Percentiles rank a stretch among this genome's conserved stretches.
phyloP scores from a whole-genome alignment of 2,113 vertebrate genomes.

The Poecilia latipinna region DNA sequence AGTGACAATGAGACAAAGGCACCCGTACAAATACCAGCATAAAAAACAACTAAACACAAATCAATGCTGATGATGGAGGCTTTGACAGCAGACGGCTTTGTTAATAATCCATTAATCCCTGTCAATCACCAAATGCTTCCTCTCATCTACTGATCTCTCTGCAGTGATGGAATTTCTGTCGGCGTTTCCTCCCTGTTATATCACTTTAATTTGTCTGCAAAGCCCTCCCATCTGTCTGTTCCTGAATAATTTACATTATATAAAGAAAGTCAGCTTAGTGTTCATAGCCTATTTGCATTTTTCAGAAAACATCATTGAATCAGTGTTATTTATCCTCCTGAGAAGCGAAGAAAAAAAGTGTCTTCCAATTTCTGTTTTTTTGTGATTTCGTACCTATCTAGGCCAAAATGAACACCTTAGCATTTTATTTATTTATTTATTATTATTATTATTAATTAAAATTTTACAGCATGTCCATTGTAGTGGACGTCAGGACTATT shows the following conservation, averaged over 20 bases:
- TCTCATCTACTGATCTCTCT: constrained; percentile 47
- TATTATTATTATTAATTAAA: no score
- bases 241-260: not conserved
- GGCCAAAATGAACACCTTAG: no score
- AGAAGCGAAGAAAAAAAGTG: no score
- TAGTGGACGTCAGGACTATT: no score
- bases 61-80: constrained; percentile 33
- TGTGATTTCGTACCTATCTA: no score
- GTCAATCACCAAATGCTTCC: constrained; percentile 55
- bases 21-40: not conserved
- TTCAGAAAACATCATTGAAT: no score
- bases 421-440: no score
- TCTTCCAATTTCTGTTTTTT: no score
- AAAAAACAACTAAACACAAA: not conserved
- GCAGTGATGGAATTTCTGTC: constrained; percentile 20
- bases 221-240: constrained; percentile 12
- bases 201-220: constrained; percentile 20
- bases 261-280: not conserved
- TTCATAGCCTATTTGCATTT: not conserved
- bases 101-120: constrained; percentile 69
- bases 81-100: constrained; percentile 35
- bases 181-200: not conserved
- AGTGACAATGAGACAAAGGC: not conserved
- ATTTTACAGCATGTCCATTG: no score
- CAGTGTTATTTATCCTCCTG: no score